Conservation (phyloP, 2,113 vertebrate species). For the Phrynosoma platyrhinos region DNA sequence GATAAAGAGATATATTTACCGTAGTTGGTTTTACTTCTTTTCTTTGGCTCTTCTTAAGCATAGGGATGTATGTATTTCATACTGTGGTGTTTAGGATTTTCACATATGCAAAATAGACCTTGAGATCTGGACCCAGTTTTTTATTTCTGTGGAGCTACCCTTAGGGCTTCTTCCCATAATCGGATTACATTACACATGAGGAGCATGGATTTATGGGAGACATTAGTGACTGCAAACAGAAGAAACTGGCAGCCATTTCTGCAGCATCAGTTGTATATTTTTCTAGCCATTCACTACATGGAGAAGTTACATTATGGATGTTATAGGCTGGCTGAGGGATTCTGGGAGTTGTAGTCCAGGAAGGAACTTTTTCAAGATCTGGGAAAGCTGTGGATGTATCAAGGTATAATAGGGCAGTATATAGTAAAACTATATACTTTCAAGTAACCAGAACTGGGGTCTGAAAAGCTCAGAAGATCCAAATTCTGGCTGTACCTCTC, state of each 20-base stretch:
- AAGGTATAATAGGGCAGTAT: too few relatives aligned
- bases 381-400: not conserved
- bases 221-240: not conserved
- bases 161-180: not conserved
- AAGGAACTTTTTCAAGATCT: too few relatives aligned
- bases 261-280: not conserved
- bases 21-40: constrained; percentile 44
- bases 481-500: not conserved
- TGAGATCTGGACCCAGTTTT: not conserved
- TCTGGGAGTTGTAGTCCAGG: too few relatives aligned
- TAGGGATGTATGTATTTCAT: constrained; percentile 57
- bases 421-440: not conserved
- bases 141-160: not conserved
- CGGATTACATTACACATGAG: not conserved
- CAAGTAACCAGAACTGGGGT: not conserved
- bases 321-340: too few relatives aligned
- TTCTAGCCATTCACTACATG: not conserved
- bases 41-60: constrained; percentile 39
- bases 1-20: constrained; percentile 52
- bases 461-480: not conserved
- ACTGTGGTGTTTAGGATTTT: not conserved
- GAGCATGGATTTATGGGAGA: not conserved
- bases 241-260: not conserved
- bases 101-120: not conserved
- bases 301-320: too few relatives aligned